phyloP scores from a whole-genome alignment of 2,888 invertebrate species.

The Agrochola litura region DNA sequence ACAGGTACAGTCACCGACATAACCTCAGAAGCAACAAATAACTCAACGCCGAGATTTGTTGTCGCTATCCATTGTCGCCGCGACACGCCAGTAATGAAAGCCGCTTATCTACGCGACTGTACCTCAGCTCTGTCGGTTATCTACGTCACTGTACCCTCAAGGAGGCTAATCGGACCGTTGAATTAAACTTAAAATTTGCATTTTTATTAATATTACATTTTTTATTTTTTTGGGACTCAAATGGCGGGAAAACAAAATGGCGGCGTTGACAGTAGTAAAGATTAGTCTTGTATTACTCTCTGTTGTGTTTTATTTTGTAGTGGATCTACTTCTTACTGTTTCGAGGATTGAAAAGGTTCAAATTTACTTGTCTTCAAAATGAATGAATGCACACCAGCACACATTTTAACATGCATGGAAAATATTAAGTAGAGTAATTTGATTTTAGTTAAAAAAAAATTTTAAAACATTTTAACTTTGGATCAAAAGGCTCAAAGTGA shows the following conservation, averaged over 20 bases:
- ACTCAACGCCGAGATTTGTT: conserved; percentile 82
- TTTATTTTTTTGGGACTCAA: conserved; percentile 23
- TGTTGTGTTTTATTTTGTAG: conserved; percentile 14
- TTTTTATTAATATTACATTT: conserved; percentile 64
- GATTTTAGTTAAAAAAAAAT: background rate
- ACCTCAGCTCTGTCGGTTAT: conserved; percentile 77
- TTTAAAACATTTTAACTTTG: background rate
- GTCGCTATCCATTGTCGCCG: conserved; percentile 82
- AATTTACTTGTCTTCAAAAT: background rate
- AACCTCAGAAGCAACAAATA: conserved; percentile 82
- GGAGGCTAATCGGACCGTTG: conserved; percentile 72
- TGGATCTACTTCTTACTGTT: background rate
- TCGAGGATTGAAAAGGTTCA: background rate
- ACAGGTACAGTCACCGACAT: conserved; percentile 75
- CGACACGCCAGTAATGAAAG: conserved; percentile 85
- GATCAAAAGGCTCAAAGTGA: background rate
- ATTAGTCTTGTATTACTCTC: conserved; percentile 25
- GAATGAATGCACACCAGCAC: background rate
- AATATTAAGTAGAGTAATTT: background rate
- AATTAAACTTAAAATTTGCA: conserved; percentile 67
- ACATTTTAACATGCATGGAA: background rate
- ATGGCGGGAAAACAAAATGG: conserved; percentile 17
- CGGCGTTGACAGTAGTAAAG: conserved; percentile 33
- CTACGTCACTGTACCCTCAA: conserved; percentile 74
- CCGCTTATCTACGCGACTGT: conserved; percentile 83